These are phyloP conservation scores for Corythaixoides concolor DNA, from an alignment of 2,113 vertebrate genomes.

Conservation along the genomic window DNA sequence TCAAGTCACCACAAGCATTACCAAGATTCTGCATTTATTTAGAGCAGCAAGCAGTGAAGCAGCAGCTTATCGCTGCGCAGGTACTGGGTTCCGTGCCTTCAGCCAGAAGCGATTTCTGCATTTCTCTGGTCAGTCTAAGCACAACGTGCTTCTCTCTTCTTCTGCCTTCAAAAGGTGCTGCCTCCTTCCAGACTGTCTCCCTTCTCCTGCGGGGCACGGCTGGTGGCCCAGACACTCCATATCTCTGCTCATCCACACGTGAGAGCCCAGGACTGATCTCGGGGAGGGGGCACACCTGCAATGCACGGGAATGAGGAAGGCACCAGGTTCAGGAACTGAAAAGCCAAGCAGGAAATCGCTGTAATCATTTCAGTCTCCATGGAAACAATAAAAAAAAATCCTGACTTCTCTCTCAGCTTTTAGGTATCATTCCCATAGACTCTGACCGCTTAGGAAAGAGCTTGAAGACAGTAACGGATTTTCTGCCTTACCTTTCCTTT, in stretches of 20 bases:
- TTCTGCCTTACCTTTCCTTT: background rate
- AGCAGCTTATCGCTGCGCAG: background rate
- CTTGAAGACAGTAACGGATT: background rate
- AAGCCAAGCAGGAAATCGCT: background rate
- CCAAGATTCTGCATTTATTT: background rate
- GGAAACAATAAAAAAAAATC: background rate
- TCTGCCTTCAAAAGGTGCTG: background rate
- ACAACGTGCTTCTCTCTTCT: background rate
- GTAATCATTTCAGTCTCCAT: background rate
- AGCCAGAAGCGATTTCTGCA: background rate
- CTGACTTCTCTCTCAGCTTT: background rate
- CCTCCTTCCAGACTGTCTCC: accelerated
- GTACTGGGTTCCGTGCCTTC: background rate
- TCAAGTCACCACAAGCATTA: background rate
- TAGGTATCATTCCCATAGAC: background rate
- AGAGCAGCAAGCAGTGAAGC: background rate
- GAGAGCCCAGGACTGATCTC: background rate
- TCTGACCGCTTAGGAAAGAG: background rate
- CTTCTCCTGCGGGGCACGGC: background rate
- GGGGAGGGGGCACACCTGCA: background rate
- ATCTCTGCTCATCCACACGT: background rate
- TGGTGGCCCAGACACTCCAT: background rate
- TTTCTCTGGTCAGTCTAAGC: background rate
- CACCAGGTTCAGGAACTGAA: background rate
- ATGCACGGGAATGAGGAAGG: accelerated